Conservation (phyloP, 2,113 vertebrate species). For the Actenoides lindsayi region DNA sequence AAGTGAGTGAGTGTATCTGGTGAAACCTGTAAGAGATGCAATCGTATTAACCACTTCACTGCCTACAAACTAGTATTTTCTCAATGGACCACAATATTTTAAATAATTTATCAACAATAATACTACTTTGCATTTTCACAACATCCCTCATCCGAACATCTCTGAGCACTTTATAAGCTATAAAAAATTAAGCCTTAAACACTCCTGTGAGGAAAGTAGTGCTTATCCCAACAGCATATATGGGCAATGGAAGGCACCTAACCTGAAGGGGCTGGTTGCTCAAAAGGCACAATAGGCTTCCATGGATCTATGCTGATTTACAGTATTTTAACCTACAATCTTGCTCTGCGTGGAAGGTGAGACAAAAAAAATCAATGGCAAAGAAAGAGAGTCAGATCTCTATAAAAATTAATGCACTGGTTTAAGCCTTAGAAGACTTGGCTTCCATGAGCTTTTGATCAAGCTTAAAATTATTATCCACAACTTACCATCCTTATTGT, state of each 20-base stretch:
- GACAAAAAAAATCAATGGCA: background rate
- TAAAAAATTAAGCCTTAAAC: constrained; percentile 68
- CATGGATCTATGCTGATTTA: background rate
- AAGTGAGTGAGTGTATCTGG: constrained; percentile 81
- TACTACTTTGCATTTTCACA: constrained; percentile 72
- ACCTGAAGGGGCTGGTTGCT: background rate
- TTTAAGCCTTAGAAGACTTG: constrained; percentile 54
- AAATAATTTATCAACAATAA: constrained; percentile 76
- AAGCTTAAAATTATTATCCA: constrained; percentile 61
- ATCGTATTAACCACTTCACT: constrained; percentile 78
- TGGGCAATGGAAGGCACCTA: background rate
- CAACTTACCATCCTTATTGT: background rate
- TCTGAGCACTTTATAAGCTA: constrained; percentile 68
- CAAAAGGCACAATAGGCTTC: background rate
- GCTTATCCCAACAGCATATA: constrained; percentile 3
- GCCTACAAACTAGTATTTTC: constrained; percentile 74
- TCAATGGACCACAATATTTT: constrained; percentile 75
- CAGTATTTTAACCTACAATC: background rate
- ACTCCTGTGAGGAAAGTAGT: constrained; percentile 50
- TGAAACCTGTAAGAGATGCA: constrained; percentile 82
- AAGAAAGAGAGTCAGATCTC: constrained; percentile 1
- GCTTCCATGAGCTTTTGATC: constrained; percentile 39
- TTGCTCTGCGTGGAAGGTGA: background rate
- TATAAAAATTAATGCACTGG: constrained; percentile 12
- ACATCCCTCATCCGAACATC: constrained; percentile 57